These are phyloP conservation scores for Meriones unguiculatus DNA, from an alignment of 2,113 vertebrate genomes.

Conservation along the genomic window DNA sequence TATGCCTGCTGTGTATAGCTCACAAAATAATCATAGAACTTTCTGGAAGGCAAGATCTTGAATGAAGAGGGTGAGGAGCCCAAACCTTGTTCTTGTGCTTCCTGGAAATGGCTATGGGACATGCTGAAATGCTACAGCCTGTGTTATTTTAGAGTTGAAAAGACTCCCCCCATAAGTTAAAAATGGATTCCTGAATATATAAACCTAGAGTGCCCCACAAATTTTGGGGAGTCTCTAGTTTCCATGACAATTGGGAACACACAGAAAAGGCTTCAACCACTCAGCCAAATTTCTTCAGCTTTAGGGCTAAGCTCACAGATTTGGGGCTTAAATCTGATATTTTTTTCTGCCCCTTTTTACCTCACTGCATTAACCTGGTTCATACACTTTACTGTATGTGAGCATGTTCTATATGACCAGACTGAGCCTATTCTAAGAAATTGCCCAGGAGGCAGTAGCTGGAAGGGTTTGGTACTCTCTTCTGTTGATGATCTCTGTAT, in stretches of 20 bases:
- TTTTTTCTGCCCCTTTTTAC: background rate
- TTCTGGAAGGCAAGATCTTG: background rate
- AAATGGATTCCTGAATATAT: background rate
- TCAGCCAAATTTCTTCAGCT: background rate
- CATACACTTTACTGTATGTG: background rate
- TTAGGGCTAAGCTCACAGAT: background rate
- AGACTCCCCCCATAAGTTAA: background rate
- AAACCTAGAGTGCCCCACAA: background rate
- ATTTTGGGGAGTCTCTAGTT: too few species aligned
- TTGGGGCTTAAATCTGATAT: background rate
- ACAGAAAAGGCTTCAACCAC: fast-evolving
- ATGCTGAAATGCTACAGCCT: background rate
- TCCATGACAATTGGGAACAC: too few species aligned
- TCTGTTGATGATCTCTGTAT: too few species aligned
- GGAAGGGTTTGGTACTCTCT: background rate
- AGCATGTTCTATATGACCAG: fast-evolving
- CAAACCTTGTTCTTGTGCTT: too few species aligned
- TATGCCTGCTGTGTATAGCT: fast-evolving
- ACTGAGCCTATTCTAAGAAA: background rate
- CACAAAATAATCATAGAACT: background rate
- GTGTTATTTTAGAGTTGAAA: background rate
- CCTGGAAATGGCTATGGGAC: background rate
- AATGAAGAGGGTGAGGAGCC: background rate
- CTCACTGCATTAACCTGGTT: too few species aligned
- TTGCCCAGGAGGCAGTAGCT: fast-evolving